Percentiles rank a stretch among this genome's conserved stretches.
These are phyloP conservation scores for Drosophila punjabiensis DNA, from an alignment of 1,140 invertebrate genomes.

Conservation along the genomic window DNA sequence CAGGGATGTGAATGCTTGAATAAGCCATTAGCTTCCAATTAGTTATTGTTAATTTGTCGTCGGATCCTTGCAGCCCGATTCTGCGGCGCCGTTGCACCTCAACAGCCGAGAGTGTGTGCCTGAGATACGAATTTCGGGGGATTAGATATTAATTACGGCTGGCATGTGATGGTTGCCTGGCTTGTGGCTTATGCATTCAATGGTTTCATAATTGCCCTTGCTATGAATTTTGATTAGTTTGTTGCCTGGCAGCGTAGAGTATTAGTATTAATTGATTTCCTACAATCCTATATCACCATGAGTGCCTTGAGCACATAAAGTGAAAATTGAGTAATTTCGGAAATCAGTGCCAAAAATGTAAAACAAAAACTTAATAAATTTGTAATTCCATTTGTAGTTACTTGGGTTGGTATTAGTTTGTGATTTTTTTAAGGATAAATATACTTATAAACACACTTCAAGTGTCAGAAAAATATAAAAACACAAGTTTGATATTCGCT, in stretches of 20 bases:
- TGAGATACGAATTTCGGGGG: slow-evolving; percentile 7
- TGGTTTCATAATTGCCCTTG: slow-evolving; percentile 40
- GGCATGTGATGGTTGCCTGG: slow-evolving; percentile 18
- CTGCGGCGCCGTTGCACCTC: slow-evolving; percentile 37
- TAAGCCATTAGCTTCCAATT: slow-evolving; percentile 72
- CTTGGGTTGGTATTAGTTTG: neutral
- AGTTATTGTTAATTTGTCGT: slow-evolving; percentile 80
- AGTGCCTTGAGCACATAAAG: neutral
- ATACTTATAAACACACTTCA: too few relatives aligned
- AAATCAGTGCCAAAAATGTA: too few relatives aligned
- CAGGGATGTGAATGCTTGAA: slow-evolving; percentile 40
- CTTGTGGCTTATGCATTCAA: slow-evolving; percentile 1
- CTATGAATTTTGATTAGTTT: slow-evolving; percentile 39
- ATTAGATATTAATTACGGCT: slow-evolving; percentile 43
- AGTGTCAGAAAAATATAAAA: neutral
- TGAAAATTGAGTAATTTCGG: too few relatives aligned
- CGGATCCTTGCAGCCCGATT: slow-evolving; percentile 20
- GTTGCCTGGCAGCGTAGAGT: neutral
- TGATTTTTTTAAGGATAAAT: too few relatives aligned
- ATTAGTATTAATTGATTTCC: slow-evolving; percentile 32
- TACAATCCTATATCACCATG: neutral
- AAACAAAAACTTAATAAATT: too few relatives aligned
- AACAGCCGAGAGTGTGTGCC: neutral
- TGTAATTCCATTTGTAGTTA: too few relatives aligned
- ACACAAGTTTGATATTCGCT: neutral